Percentiles rank a stretch among this genome's conserved stretches.
These are phyloP conservation scores for Drosophila biarmipes DNA, from an alignment of 1,140 invertebrate genomes.

Conservation along the genomic window DNA sequence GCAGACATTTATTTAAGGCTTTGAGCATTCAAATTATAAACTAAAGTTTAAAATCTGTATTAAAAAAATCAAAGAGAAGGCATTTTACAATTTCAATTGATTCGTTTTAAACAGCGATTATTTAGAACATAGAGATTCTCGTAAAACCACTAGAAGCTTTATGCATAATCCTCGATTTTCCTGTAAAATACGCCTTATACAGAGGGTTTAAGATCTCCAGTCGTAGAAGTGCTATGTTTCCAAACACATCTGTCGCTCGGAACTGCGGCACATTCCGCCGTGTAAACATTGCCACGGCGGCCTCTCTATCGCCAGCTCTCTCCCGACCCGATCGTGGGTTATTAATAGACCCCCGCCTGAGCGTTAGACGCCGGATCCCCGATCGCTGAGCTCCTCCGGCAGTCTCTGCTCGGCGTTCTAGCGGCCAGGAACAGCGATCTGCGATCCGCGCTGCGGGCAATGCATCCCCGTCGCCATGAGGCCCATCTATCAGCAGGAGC, in stretches of 20 bases:
- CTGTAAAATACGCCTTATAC: no score
- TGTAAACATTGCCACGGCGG: constrained; percentile 36
- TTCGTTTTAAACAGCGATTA: no score
- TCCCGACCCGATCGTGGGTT: constrained; percentile 47
- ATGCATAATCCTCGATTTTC: no score
- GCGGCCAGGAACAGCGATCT: constrained; percentile 54
- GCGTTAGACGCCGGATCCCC: constrained; percentile 53
- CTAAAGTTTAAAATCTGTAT: no score
- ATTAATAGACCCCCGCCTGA: constrained; percentile 67
- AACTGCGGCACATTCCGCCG: constrained; percentile 17
- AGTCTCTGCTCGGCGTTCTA: constrained; percentile 65
- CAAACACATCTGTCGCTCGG: constrained; percentile 11
- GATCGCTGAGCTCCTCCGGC: constrained; percentile 20
- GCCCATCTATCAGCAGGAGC: constrained; percentile 66
- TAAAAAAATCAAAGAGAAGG: no score
- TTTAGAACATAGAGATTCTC: no score
- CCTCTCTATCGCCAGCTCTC: constrained; percentile 14
- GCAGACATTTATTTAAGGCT: no score
- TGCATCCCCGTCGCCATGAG: constrained; percentile 64
- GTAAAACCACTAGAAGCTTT: no score
- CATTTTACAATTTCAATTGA: no score
- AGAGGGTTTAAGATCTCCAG: not conserved
- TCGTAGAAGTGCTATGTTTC: not conserved
- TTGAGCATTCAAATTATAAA: no score
- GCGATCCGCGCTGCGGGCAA: constrained; percentile 42